These are phyloP conservation scores for Petroica traversi DNA, from an alignment of 2,113 vertebrate species.

Conservation along the genomic window DNA sequence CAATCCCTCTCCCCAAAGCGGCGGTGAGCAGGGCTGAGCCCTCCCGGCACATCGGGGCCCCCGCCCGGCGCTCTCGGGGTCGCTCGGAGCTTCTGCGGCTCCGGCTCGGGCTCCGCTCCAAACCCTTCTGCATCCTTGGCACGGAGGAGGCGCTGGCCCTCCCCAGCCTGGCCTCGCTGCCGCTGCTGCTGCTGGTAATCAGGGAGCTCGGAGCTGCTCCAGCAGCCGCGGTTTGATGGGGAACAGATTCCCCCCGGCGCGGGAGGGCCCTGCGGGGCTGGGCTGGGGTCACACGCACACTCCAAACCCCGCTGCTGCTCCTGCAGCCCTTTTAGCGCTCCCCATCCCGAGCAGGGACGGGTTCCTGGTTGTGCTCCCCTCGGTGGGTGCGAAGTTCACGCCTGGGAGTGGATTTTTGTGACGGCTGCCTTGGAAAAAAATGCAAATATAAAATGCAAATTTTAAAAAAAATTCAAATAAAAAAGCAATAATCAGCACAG, in stretches of 20 bases:
- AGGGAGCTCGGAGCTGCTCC: conserved; percentile 8
- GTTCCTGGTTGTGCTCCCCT: rapidly evolving
- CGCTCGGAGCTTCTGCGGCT: neutral
- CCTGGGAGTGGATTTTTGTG: neutral
- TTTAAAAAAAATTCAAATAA: no score
- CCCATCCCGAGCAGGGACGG: rapidly evolving
- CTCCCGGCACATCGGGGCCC: neutral
- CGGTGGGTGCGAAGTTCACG: rapidly evolving
- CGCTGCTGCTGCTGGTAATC: conserved; percentile 34
- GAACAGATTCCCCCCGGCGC: neutral
- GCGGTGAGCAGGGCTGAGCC: no score
- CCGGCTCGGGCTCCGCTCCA: neutral
- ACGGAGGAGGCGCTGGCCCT: neutral
- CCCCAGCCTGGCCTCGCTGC: conserved; percentile 23
- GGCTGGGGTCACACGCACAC: neutral
- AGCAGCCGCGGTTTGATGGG: neutral
- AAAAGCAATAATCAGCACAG: neutral
- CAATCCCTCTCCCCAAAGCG: rapidly evolving
- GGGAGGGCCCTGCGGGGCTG: neutral
- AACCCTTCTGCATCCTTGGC: conserved; percentile 11
- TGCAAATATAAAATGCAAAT: neutral
- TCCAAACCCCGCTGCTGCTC: rapidly evolving
- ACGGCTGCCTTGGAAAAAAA: rapidly evolving
- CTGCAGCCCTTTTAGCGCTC: neutral
- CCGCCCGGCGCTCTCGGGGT: rapidly evolving